Conservation (phyloP, 2,888 invertebrate species). For the Nebria brevicollis region DNA sequence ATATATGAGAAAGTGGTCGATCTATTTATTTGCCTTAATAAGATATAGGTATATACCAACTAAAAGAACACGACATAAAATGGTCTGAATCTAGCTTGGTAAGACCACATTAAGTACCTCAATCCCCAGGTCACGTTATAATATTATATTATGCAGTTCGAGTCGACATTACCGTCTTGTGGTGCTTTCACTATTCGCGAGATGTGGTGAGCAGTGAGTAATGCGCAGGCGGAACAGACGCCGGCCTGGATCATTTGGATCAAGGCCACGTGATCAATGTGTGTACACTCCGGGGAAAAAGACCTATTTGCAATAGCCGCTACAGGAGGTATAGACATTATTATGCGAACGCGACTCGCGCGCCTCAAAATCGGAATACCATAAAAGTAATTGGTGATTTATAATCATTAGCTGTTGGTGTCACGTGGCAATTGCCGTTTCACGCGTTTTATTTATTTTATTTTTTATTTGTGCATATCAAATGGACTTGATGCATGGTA, state of each 20-base stretch:
- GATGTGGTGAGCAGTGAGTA: conserved; percentile 11
- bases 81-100: neutral
- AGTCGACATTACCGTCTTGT: conserved; percentile 12
- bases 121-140: conserved; percentile 14
- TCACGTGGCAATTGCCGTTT: conserved; percentile 12
- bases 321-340: conserved; percentile 12
- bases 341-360: conserved; percentile 1
- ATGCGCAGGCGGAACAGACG: conserved; percentile 23
- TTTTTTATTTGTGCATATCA: conserved; percentile 9
- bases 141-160: neutral
- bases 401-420: conserved; percentile 16
- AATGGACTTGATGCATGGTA: conserved; percentile 7
- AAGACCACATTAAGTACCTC: neutral
- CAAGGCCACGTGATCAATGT: conserved; percentile 24
- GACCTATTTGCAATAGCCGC: conserved; percentile 3
- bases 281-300: neutral
- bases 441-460: neutral
- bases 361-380: conserved; percentile 6
- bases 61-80: neutral
- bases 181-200: conserved; percentile 24
- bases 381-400: conserved; percentile 16
- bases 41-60: neutral
- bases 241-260: conserved; percentile 27
- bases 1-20: neutral
- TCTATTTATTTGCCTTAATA: neutral